Evolutionary conservation across 2,797 vertebrate genomes (phyloP).

Genomic region (Stomatorhinus walkeri): DNA sequence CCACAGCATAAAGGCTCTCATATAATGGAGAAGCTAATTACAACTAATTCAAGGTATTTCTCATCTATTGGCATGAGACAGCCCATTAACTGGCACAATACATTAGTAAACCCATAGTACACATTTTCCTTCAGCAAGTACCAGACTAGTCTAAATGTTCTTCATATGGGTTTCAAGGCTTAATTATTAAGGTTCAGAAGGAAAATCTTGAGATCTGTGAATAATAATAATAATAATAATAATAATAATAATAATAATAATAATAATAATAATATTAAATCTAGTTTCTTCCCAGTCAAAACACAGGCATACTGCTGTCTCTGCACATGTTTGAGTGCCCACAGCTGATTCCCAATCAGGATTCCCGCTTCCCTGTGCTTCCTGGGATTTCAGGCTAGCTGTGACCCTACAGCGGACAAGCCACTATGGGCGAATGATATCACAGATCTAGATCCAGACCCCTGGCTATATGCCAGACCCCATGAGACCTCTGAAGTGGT

Average conservation of each 20-base stretch:
- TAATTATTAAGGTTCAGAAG: background rate
- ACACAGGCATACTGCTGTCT: background rate
- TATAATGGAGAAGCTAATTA: conserved; percentile 44
- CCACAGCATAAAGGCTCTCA: conserved; percentile 38
- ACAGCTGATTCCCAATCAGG: background rate
- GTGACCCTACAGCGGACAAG: background rate
- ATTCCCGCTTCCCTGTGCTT: background rate
- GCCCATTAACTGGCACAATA: conserved; percentile 37
- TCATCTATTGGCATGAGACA: conserved; percentile 37
- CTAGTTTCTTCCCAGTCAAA: background rate
- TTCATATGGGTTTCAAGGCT: background rate
- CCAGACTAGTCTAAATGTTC: conserved; percentile 18
- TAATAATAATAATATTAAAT: background rate
- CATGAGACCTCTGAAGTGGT: background rate
- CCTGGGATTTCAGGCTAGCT: background rate
- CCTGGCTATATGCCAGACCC: background rate
- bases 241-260: background rate
- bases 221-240: background rate
- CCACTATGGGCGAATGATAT: background rate
- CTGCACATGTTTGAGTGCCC: background rate
- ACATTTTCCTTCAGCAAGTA: conserved; percentile 38
- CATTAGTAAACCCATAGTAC: conserved; percentile 18
- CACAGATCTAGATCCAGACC: background rate
- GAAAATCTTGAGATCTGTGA: background rate
- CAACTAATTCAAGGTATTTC: conserved; percentile 37